Evolutionary conservation across 2,113 vertebrate species (phyloP).

Genomic region (Cyrtonyx montezumae): DNA sequence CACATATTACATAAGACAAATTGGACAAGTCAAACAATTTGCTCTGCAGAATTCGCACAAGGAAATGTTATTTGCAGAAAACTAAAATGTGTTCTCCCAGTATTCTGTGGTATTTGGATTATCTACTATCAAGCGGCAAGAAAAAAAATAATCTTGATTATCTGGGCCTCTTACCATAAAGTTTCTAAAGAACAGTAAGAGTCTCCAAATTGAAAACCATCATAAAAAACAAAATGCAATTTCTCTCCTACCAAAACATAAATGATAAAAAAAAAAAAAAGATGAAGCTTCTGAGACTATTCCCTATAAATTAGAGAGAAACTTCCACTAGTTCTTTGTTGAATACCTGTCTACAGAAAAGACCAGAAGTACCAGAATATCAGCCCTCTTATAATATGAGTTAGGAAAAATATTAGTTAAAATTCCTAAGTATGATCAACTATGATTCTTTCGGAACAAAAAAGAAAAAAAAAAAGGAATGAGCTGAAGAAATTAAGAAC

Average conservation of each 20-base stretch:
- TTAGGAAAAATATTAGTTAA: not conserved
- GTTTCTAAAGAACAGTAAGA: not conserved
- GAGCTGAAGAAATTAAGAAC: not conserved
- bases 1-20: not conserved
- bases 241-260: not conserved
- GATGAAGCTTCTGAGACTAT: not conserved
- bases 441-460: not conserved
- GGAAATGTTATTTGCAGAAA: constrained; percentile 20
- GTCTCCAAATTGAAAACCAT: not conserved
- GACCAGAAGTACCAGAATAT: not conserved
- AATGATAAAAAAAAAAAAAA: not conserved
- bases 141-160: not conserved
- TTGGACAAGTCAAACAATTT: constrained; percentile 14
- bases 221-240: not conserved
- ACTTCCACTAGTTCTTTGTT: not conserved
- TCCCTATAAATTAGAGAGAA: not conserved
- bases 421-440: not conserved
- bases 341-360: not conserved
- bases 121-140: constrained; percentile 11
- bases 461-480: not conserved
- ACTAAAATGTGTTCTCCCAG: not conserved
- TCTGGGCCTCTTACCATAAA: not conserved
- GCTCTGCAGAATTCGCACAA: not conserved
- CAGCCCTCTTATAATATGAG: not conserved
- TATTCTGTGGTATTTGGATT: not conserved